phyloP scores from a whole-genome alignment of 2,113 vertebrate genomes.

The Leptosomus discolor region DNA sequence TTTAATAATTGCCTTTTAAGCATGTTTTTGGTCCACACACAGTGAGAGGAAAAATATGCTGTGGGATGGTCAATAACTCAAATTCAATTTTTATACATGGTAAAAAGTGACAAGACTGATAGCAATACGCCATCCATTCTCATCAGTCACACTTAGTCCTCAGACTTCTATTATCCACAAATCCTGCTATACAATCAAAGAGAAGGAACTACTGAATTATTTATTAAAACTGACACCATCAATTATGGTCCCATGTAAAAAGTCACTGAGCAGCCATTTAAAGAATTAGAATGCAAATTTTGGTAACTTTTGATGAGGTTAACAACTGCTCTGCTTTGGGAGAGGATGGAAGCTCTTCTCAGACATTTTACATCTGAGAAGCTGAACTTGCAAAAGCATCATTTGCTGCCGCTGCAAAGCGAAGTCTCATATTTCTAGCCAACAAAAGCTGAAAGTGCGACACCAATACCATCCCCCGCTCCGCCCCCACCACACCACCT shows the following conservation, averaged over 20 bases:
- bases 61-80: background rate
- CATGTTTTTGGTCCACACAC: background rate
- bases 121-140: constrained; percentile 7
- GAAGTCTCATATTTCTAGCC: background rate
- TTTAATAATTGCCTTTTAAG: background rate
- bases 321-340: background rate
- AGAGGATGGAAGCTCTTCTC: background rate
- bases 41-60: background rate
- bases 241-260: constrained; percentile 26
- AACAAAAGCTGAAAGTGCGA: background rate
- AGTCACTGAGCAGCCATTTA: constrained; percentile 28
- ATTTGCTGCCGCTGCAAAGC: background rate
- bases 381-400: background rate
- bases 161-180: constrained; percentile 45
- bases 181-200: constrained; percentile 10
- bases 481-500: background rate
- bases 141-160: constrained; percentile 32
- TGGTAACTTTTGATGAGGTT: constrained; percentile 2
- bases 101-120: constrained; percentile 25
- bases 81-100: background rate
- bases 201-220: constrained; percentile 60
- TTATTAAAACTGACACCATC: constrained; percentile 56
- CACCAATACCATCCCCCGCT: background rate
- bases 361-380: background rate
- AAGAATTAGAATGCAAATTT: background rate